phyloP scores from a whole-genome alignment of 1,140 invertebrate species.

The Leptopilina clavipes region DNA sequence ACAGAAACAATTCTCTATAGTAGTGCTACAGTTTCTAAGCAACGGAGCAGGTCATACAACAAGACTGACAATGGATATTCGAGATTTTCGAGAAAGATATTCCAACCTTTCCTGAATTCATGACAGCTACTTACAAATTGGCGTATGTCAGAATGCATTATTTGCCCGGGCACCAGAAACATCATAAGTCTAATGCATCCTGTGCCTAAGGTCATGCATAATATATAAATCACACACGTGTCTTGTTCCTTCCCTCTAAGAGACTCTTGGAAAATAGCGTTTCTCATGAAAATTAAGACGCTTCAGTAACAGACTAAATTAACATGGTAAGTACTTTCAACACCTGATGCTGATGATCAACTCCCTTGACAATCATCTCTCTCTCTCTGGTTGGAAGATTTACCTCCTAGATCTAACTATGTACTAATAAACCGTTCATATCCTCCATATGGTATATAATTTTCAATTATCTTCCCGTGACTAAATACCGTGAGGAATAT shows the following conservation, averaged over 20 bases:
- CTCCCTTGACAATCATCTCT: not conserved
- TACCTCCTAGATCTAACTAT: not conserved
- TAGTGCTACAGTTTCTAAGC: too few species aligned
- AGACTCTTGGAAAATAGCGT: not conserved
- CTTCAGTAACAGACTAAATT: constrained; percentile 7
- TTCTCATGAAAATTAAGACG: constrained; percentile 14
- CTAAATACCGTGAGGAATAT: too few species aligned
- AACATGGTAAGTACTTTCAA: constrained; percentile 2
- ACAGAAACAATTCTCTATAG: too few species aligned
- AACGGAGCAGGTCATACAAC: not conserved
- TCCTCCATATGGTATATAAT: too few species aligned
- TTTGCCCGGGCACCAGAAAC: not conserved
- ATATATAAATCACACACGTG: constrained; percentile 2
- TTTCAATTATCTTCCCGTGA: too few species aligned
- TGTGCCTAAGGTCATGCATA: not conserved
- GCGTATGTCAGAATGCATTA: constrained; percentile 12
- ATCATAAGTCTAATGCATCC: not conserved
- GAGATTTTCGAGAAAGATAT: not conserved
- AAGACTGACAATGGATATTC: constrained; percentile 7
- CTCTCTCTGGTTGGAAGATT: not conserved
- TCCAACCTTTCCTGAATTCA: not conserved
- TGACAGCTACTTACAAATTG: constrained; percentile 14
- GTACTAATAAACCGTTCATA: too few species aligned
- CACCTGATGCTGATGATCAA: constrained; percentile 14
- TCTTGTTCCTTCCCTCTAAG: not conserved